Percentiles rank a stretch among this genome's conserved stretches.
Evolutionary conservation across 2,888 invertebrate genomes (phyloP).

Genomic region (Eretmocerus hayati): DNA sequence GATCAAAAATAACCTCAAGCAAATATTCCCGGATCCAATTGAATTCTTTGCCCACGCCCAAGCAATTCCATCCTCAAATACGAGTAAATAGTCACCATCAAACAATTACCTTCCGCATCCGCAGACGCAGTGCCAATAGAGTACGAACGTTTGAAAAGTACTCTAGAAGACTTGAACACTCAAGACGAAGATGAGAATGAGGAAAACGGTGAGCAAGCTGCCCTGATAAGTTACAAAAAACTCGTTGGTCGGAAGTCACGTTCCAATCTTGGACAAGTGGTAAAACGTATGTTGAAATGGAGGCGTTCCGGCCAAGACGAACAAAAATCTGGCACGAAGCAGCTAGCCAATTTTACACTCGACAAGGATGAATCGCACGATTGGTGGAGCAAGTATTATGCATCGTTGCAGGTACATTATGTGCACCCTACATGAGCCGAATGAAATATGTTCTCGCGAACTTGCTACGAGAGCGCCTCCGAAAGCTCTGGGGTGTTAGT

Average conservation of each 20-base stretch:
- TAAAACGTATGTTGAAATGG: slow-evolving; percentile 10
- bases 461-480: no score
- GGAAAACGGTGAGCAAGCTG: slow-evolving; percentile 31
- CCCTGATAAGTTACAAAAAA: slow-evolving; percentile 33
- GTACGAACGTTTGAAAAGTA: background rate
- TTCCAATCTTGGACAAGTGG: background rate
- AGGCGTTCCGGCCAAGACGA: background rate
- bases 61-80: no score
- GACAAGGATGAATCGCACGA: slow-evolving; percentile 36
- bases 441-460: slow-evolving; percentile 13
- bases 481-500: no score
- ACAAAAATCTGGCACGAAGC: background rate
- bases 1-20: no score
- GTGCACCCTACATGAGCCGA: no score
- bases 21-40: no score
- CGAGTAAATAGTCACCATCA: no score
- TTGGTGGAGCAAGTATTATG: slow-evolving; percentile 56
- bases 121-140: background rate
- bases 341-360: no score
- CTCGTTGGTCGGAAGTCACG: slow-evolving; percentile 4
- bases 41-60: no score
- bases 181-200: background rate
- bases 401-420: slow-evolving; percentile 46
- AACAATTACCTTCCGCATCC: background rate
- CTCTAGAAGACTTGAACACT: no score